Conservation (phyloP, 35 echinoderm and acorn worm genomes). For the Patiria miniata region DNA sequence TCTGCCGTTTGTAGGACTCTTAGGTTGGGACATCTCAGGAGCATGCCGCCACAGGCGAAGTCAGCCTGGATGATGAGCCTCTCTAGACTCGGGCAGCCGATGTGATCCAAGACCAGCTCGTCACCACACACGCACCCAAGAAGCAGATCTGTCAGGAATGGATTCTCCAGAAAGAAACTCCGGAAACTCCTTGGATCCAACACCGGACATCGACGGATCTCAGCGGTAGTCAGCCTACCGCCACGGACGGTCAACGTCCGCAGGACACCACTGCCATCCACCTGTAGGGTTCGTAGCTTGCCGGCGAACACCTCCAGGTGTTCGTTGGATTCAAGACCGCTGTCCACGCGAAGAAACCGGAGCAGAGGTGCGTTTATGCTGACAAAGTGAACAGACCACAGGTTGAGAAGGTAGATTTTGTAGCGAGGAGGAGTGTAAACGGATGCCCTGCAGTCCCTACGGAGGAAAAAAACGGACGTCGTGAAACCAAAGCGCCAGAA, state of each 20-base stretch:
- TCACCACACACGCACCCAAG: slow-evolving; percentile 62
- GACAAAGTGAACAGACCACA: slow-evolving; percentile 93
- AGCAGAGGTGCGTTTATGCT: slow-evolving; percentile 83
- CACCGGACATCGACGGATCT: slow-evolving; percentile 72
- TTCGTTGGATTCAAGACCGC: slow-evolving; percentile 89
- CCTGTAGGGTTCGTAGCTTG: slow-evolving; percentile 66
- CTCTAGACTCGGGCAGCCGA: slow-evolving; percentile 68
- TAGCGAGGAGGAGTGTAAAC: slow-evolving; percentile 72
- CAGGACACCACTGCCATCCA: slow-evolving; percentile 83
- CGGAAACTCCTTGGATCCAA: slow-evolving; percentile 59
- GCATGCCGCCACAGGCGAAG: slow-evolving; percentile 68
- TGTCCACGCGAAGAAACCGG: slow-evolving; percentile 62
- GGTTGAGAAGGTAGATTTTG: slow-evolving; percentile 70
- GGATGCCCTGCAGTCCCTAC: slow-evolving; percentile 88
- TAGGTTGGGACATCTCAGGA: slow-evolving; percentile 68
- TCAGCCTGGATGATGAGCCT: slow-evolving; percentile 60
- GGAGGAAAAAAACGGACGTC: slow-evolving; percentile 22
- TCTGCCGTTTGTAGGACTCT: slow-evolving; percentile 73
- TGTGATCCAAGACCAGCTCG: slow-evolving; percentile 68
- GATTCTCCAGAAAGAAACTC: slow-evolving; percentile 68
- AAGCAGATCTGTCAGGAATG: slow-evolving; percentile 53
- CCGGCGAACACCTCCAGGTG: slow-evolving; percentile 80
- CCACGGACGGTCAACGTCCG: slow-evolving; percentile 66
- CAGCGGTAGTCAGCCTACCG: slow-evolving; percentile 56
- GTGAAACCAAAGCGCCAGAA: too few relatives aligned